These are phyloP conservation scores for Aplocera efformata DNA, from an alignment of 2,888 invertebrate genomes.

Conservation along the genomic window DNA sequence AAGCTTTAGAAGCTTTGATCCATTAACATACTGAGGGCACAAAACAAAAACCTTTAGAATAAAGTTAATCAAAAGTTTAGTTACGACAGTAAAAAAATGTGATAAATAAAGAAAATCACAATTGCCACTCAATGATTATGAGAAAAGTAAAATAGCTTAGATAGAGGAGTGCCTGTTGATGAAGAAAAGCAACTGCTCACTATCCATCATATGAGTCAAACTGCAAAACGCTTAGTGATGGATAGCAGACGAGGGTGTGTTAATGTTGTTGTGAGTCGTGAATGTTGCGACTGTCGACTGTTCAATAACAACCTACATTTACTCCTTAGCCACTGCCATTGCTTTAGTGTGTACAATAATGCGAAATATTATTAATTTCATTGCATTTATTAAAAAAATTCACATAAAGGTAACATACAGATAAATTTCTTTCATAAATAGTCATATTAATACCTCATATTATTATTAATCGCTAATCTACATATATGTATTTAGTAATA, in stretches of 20 bases:
- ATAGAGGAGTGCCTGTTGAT: conserved; percentile 61
- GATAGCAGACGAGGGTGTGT: conserved; percentile 5
- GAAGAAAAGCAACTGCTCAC: conserved; percentile 52
- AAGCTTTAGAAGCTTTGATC: conserved; percentile 7
- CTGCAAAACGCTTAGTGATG: background rate
- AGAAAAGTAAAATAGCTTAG: conserved; percentile 58
- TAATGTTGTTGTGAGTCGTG: conserved; percentile 13
- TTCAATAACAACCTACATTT: conserved; percentile 11
- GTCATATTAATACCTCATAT: conserved; percentile 38
- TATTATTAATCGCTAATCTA: conserved; percentile 65
- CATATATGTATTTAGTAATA: conserved; percentile 65
- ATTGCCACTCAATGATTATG: conserved; percentile 56
- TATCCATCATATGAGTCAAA: conserved; percentile 4
- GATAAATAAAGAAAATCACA: conserved; percentile 55
- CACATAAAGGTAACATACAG: conserved; percentile 78
- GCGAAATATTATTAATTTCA: conserved; percentile 70
- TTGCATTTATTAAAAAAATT: conserved; percentile 77
- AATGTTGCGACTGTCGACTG: conserved; percentile 3
- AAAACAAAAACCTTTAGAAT: conserved; percentile 48
- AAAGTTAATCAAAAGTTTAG: conserved; percentile 73
- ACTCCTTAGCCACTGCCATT: conserved; percentile 2
- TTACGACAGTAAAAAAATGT: conserved; percentile 69
- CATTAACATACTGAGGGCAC: conserved; percentile 4
- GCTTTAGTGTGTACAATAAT: conserved; percentile 66
- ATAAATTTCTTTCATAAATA: conserved; percentile 66